phyloP scores from a whole-genome alignment of 2,797 vertebrate genomes.

The Sebastes matsubarae region DNA sequence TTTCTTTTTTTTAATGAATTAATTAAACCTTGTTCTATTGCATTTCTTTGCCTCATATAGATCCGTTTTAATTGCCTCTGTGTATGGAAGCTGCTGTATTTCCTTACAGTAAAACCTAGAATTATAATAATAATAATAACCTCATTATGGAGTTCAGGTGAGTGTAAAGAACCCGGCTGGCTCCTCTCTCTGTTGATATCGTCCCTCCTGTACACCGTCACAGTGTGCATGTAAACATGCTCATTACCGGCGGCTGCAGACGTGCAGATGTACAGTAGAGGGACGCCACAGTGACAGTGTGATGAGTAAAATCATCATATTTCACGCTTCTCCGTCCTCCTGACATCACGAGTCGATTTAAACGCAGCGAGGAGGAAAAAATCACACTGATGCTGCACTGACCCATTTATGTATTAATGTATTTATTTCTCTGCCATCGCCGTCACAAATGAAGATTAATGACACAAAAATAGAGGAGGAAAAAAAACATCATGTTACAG shows the following conservation, averaged over 20 bases:
- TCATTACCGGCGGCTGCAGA: not conserved
- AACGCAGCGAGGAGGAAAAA: not conserved
- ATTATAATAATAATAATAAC: not conserved
- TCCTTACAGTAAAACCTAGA: not conserved
- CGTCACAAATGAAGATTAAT: conserved; percentile 48
- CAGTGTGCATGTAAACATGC: not conserved
- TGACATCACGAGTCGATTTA: not conserved
- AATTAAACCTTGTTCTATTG: not conserved
- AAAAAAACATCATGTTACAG: not conserved
- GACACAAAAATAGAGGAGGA: not conserved
- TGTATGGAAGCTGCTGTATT: not conserved
- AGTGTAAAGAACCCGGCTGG: not conserved
- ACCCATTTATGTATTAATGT: conserved; percentile 38
- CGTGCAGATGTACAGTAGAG: not conserved
- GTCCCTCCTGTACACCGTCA: not conserved
- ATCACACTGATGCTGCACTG: conserved; percentile 5
- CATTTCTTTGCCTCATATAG: not conserved
- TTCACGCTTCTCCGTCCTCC: not conserved
- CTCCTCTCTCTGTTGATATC: not conserved
- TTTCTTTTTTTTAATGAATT: no score
- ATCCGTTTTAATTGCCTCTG: not conserved
- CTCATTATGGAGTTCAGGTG: not conserved
- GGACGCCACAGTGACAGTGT: not conserved
- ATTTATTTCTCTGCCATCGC: conserved; percentile 31
- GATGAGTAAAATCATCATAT: conserved; percentile 10